Evolutionary conservation across 2,888 invertebrate genomes (phyloP).

Genomic region (Spilarctia lutea): DNA sequence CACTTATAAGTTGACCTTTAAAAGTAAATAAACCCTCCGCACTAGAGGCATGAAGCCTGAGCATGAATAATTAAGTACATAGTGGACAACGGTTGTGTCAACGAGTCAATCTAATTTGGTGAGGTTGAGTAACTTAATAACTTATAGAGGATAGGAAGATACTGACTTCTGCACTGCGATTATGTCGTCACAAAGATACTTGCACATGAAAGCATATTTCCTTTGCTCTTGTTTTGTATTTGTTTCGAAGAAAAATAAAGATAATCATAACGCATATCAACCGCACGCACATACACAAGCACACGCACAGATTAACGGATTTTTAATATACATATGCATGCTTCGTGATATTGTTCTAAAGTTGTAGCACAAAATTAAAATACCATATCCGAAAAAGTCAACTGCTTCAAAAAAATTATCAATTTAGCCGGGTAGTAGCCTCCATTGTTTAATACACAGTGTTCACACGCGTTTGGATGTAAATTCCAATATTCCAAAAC

Average conservation of each 20-base stretch:
- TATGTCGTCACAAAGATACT: not conserved
- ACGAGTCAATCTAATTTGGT: not conserved
- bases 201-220: not conserved
- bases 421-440: not conserved
- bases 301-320: not conserved
- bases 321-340: not conserved
- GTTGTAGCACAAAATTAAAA: not conserved
- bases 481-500: conserved; percentile 50
- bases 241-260: no score
- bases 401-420: not conserved
- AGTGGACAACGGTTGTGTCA: no score
- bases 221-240: no score
- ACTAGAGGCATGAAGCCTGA: no score
- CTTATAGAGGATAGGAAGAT: not conserved
- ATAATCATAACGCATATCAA: no score
- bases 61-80: no score
- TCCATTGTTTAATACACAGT: conserved; percentile 32
- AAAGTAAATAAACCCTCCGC: not conserved
- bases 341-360: not conserved
- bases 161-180: not conserved
- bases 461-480: conserved; percentile 40
- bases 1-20: not conserved
- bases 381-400: not conserved
- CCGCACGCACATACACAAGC: not conserved
- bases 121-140: no score